Evolutionary conservation across 2,113 vertebrate species (phyloP).

Genomic region (Aix galericulata): DNA sequence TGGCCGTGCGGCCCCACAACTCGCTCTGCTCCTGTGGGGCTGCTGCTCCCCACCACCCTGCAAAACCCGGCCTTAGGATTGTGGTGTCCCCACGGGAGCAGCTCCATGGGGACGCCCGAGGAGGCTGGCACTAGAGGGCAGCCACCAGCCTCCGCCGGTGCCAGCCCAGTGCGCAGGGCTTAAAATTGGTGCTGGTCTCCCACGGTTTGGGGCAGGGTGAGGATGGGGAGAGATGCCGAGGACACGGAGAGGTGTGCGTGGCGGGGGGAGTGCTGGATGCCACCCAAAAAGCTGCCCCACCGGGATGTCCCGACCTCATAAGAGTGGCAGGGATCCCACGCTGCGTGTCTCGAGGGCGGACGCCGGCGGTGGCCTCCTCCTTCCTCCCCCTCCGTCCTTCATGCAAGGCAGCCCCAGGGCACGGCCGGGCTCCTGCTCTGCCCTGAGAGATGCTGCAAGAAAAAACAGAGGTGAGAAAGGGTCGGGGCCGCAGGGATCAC

Average conservation of each 20-base stretch:
- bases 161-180: neutral
- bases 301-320: slow-evolving; percentile 22
- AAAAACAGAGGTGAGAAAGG: neutral
- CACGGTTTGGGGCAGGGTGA: neutral
- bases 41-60: neutral
- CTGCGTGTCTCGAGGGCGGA: rapidly evolving
- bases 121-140: rapidly evolving
- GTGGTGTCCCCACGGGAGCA: rapidly evolving
- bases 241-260: rapidly evolving
- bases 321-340: neutral
- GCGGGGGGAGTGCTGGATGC: neutral
- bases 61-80: neutral
- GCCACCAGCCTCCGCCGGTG: neutral
- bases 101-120: neutral
- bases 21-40: neutral
- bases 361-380: rapidly evolving
- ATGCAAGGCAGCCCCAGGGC: rapidly evolving
- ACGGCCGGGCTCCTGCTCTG: rapidly evolving
- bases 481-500: neutral
- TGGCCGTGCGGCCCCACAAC: rapidly evolving
- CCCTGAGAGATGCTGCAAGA: neutral
- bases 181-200: neutral
- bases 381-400: neutral
- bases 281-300: rapidly evolving
- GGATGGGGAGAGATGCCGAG: rapidly evolving